Evolutionary conservation across 2,113 vertebrate genomes (phyloP).

Genomic region (Galbula dea): DNA sequence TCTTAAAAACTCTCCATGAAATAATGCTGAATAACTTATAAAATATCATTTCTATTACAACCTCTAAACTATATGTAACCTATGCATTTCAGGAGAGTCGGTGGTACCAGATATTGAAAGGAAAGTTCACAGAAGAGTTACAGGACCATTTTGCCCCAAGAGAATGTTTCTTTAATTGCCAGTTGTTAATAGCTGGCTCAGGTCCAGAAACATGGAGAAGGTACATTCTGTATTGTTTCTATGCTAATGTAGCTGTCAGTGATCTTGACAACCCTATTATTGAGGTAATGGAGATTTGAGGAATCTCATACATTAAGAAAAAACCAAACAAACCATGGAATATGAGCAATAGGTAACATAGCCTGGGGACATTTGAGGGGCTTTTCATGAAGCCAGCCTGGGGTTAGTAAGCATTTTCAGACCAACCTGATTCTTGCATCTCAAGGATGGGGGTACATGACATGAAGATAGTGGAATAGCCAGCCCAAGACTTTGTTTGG

Average conservation of each 20-base stretch:
- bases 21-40: not conserved
- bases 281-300: not conserved
- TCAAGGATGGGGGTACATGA: not conserved
- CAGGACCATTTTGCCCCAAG: not conserved
- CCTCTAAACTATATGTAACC: not conserved
- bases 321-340: too few species aligned
- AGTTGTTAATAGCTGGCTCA: not conserved
- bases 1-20: not conserved
- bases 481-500: not conserved
- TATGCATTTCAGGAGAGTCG: not conserved
- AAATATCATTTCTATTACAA: not conserved
- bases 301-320: not conserved
- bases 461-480: not conserved
- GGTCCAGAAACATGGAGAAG: not conserved
- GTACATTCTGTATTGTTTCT: not conserved
- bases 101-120: not conserved
- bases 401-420: not conserved
- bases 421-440: not conserved
- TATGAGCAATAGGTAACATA: not conserved
- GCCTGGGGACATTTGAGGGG: not conserved
- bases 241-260: not conserved
- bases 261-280: not conserved
- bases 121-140: not conserved
- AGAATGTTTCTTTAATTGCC: not conserved
- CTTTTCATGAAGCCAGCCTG: not conserved